Evolutionary conservation across 2,888 invertebrate genomes (phyloP).

Genomic region (Pemphredon lugubris): DNA sequence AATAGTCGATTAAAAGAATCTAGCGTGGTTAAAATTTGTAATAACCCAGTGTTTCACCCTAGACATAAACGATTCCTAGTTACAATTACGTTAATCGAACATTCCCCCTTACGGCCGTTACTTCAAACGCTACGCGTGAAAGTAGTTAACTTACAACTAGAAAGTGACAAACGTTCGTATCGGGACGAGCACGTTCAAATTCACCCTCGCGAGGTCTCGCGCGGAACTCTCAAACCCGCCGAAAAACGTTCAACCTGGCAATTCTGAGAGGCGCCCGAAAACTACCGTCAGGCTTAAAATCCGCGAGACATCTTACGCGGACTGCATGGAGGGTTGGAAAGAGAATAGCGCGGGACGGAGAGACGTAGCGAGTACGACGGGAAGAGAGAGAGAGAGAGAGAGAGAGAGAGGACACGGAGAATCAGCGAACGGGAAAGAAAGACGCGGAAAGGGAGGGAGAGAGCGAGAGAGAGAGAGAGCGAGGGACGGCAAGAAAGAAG

Average conservation of each 20-base stretch:
- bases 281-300: conserved; percentile 42
- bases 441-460: neutral
- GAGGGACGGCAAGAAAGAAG: conserved; percentile 7
- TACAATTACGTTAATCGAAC: neutral
- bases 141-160: neutral
- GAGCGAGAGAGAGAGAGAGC: conserved; percentile 8
- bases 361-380: conserved; percentile 7
- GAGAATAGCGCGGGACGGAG: conserved; percentile 19
- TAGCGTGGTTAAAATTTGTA: too few species aligned
- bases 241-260: conserved; percentile 16
- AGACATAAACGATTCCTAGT: conserved; percentile 20
- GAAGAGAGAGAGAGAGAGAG: conserved; percentile 31
- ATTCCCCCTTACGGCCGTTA: neutral
- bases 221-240: conserved; percentile 4
- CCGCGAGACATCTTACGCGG: conserved; percentile 27
- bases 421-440: conserved; percentile 2
- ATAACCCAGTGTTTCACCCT: too few species aligned
- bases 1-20: too few species aligned
- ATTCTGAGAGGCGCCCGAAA: conserved; percentile 39
- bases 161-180: neutral
- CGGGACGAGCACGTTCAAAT: neutral
- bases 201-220: conserved; percentile 11
- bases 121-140: neutral
- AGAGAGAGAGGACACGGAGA: conserved; percentile 2
- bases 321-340: conserved; percentile 24